Evolutionary conservation across 2,888 invertebrate genomes (phyloP).

Genomic region (Thereva unica): DNA sequence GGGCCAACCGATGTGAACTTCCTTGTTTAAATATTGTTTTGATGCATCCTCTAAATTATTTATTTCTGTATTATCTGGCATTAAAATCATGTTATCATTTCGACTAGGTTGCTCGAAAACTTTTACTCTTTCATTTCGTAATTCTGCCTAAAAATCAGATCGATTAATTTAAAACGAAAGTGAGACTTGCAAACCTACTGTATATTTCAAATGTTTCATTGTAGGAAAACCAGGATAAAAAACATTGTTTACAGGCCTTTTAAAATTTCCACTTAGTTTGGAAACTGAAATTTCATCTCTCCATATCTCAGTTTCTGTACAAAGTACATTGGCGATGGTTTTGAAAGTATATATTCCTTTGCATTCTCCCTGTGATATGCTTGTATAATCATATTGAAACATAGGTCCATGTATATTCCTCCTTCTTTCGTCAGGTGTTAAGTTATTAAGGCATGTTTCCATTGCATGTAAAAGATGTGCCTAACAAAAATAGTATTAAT

Average conservation of each 20-base stretch:
- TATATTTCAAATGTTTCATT: constrained; percentile 80
- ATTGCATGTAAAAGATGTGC: constrained; percentile 74
- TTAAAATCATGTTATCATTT: constrained; percentile 80
- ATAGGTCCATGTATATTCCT: constrained; percentile 89
- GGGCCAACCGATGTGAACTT: constrained; percentile 88
- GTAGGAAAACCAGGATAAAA: constrained; percentile 86
- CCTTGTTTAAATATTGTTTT: constrained; percentile 69
- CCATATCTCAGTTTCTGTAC: constrained; percentile 50
- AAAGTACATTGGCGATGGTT: constrained; percentile 54
- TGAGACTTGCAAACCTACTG: neutral
- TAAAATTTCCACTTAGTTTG: constrained; percentile 45
- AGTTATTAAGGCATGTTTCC: constrained; percentile 66
- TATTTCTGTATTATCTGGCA: constrained; percentile 59
- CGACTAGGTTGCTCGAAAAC: constrained; percentile 87
- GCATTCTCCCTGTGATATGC: constrained; percentile 63
- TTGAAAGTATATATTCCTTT: constrained; percentile 66
- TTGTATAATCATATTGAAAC: constrained; percentile 73
- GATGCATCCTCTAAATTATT: constrained; percentile 62
- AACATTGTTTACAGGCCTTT: constrained; percentile 47
- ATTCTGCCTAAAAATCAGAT: constrained; percentile 61
- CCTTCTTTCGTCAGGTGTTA: constrained; percentile 71
- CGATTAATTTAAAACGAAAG: constrained; percentile 11
- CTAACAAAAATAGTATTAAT: constrained; percentile 53
- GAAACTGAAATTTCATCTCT: constrained; percentile 47
- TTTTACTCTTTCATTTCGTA: constrained; percentile 74